Percentiles rank a stretch among this genome's conserved stretches.
These are phyloP conservation scores for Plumapathes pennacea DNA, from an alignment of 92 coral and sea anemone species.

Conservation along the genomic window DNA sequence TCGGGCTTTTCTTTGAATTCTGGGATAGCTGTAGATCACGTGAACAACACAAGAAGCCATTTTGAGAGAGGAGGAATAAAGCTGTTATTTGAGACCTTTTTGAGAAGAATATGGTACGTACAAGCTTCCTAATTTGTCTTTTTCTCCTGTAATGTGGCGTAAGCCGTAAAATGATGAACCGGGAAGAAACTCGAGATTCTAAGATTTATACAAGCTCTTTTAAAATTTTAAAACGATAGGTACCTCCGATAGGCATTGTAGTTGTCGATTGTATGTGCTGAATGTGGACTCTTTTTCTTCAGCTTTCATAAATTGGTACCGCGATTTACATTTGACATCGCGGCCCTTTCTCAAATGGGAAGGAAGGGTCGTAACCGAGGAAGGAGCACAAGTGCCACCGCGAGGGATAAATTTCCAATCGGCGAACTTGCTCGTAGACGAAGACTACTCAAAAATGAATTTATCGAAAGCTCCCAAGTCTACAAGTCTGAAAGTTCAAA, in stretches of 20 bases:
- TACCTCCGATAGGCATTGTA: conserved; percentile 19
- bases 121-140: conserved; percentile 7
- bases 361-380: conserved; percentile 19
- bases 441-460: conserved; percentile 10
- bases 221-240: conserved; percentile 12
- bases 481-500: not conserved
- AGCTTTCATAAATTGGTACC: too few species aligned
- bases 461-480: not conserved
- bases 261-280: too few species aligned
- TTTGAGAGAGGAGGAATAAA: not conserved
- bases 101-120: conserved; percentile 3
- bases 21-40: not conserved
- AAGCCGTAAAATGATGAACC: not conserved
- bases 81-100: not conserved
- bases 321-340: too few species aligned
- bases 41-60: conserved; percentile 8
- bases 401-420: conserved; percentile 17
- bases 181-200: conserved; percentile 10
- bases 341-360: too few species aligned
- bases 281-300: too few species aligned
- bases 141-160: not conserved
- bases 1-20: conserved; percentile 1
- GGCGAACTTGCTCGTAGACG: conserved; percentile 20
- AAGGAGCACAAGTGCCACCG: conserved; percentile 22
- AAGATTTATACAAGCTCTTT: conserved; percentile 1